A percentile compares a stretch with the other conserved stretches of the same genome.
phyloP scores from a whole-genome alignment of 2,888 invertebrate species.

The Apodemia duryi region DNA sequence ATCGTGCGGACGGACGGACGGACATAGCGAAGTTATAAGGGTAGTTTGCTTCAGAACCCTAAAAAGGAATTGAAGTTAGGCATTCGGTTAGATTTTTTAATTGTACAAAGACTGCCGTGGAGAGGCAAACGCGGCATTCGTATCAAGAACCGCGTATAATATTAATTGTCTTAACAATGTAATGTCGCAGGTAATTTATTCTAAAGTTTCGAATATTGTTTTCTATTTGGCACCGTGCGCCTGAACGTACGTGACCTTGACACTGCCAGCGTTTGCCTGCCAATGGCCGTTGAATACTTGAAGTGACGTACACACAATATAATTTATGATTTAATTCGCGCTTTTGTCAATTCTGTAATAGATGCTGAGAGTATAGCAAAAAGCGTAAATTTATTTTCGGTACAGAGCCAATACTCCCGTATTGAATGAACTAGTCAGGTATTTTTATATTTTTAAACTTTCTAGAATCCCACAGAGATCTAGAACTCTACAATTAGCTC shows the following conservation, averaged over 20 bases:
- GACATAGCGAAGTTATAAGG: too few species aligned
- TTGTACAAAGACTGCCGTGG: too few species aligned
- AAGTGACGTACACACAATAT: background rate
- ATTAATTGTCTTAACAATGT: background rate
- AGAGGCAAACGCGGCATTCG: too few species aligned
- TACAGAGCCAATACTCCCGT: too few species aligned
- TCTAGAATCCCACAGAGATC: too few species aligned
- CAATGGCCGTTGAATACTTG: background rate
- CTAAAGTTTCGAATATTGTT: background rate
- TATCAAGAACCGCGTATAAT: background rate
- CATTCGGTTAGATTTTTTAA: too few species aligned
- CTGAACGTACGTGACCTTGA: slow-evolving; percentile 7
- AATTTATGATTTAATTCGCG: background rate
- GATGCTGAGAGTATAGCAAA: background rate
- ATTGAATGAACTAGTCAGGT: background rate
- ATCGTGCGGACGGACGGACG: too few species aligned
- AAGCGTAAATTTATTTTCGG: too few species aligned
- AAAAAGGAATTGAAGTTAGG: too few species aligned
- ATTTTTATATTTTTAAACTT: background rate
- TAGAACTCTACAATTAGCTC: too few species aligned
- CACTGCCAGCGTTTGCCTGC: slow-evolving; percentile 7
- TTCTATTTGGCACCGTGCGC: slow-evolving; percentile 5
- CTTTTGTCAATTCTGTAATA: background rate
- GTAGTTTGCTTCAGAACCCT: too few species aligned
- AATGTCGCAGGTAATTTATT: background rate